Conservation (phyloP, 2,113 vertebrate genomes). For the Paramormyrops kingsleyae region DNA sequence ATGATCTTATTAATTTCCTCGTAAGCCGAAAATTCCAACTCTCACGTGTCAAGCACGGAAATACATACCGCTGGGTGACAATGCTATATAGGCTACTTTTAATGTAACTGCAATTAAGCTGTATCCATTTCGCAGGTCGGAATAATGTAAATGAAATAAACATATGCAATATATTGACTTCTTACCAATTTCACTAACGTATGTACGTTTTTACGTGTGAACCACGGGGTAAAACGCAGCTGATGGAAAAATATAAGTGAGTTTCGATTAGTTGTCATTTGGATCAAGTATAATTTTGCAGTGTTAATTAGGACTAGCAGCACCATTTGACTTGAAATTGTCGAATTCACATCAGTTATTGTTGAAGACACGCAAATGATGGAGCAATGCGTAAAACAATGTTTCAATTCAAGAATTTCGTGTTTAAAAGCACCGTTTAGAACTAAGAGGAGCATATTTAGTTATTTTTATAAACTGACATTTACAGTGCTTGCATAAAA, state of each 20-base stretch:
- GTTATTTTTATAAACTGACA: not conserved
- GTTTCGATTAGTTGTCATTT: not conserved
- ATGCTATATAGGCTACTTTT: not conserved
- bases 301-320: not conserved
- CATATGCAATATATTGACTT: not conserved
- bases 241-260: not conserved
- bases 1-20: not conserved
- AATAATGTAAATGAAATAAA: not conserved
- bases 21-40: not conserved
- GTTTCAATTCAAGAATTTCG: not conserved
- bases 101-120: constrained; percentile 7
- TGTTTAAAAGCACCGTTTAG: not conserved
- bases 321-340: not conserved
- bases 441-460: not conserved
- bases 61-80: not conserved
- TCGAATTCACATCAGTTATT: not conserved
- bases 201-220: not conserved
- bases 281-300: not conserved
- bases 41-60: not conserved
- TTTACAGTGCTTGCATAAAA: not conserved
- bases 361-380: not conserved
- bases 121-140: not conserved
- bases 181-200: not conserved
- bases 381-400: not conserved
- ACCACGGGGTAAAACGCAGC: not conserved